A percentile compares a stretch with the other conserved stretches of the same genome.
phyloP scores from a whole-genome alignment of 2,113 vertebrate species.

The Trogon surrucura region DNA sequence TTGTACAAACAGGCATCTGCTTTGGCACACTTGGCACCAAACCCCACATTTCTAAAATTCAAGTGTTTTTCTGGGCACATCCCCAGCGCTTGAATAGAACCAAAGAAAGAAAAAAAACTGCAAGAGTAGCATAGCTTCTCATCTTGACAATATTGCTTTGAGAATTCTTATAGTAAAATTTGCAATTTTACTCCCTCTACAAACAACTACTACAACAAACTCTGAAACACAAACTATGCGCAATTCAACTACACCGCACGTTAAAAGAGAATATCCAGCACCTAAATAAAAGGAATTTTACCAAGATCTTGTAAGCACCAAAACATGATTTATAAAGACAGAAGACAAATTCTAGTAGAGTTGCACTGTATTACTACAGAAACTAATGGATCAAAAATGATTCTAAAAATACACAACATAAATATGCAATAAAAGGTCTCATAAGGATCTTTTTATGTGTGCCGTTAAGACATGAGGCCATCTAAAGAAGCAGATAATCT shows the following conservation, averaged over 20 bases:
- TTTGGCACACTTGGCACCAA: neutral
- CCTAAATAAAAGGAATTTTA: neutral
- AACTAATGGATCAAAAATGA: neutral
- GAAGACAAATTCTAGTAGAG: neutral
- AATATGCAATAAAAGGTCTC: neutral
- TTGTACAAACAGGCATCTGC: neutral
- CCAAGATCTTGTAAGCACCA: neutral
- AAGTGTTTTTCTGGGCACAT: neutral
- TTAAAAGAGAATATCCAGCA: neutral
- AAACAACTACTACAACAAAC: neutral
- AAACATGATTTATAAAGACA: neutral
- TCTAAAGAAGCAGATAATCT: neutral
- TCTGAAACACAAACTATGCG: neutral
- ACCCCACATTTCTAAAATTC: neutral
- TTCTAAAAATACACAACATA: neutral
- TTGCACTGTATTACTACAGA: neutral
- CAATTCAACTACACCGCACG: neutral
- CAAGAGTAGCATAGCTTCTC: neutral
- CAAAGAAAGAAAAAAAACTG: neutral
- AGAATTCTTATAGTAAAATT: neutral
- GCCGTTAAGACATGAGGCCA: neutral
- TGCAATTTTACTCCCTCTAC: neutral
- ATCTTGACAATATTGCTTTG: neutral
- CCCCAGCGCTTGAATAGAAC: neutral
- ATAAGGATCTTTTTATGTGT: neutral